Percentiles rank a stretch among this genome's conserved stretches.
phyloP scores from a whole-genome alignment of 2,113 vertebrate species.

The Rhadina sibilatrix region DNA sequence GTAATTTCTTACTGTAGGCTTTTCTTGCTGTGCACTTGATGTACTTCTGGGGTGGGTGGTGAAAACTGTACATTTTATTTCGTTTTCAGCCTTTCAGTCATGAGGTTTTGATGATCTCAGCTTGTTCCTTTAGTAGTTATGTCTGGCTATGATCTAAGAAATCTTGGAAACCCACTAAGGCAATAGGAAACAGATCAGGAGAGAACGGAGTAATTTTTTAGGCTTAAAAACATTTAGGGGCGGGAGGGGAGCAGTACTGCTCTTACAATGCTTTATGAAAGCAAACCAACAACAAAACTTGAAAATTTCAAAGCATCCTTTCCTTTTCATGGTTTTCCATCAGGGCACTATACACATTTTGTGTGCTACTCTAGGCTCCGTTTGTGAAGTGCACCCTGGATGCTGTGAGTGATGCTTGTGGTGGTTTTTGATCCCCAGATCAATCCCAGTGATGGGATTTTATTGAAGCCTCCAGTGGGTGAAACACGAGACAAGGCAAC shows the following conservation, averaged over 20 bases:
- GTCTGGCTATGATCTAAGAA: slow-evolving; percentile 51
- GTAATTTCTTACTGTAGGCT: slow-evolving; percentile 52
- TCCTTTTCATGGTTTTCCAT: slow-evolving; percentile 28
- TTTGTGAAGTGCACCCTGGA: background rate
- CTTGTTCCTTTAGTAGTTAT: slow-evolving; percentile 44
- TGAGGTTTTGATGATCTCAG: slow-evolving; percentile 59
- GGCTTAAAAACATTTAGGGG: slow-evolving; percentile 3
- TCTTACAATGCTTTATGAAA: slow-evolving; percentile 5
- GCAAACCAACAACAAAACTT: slow-evolving; percentile 5
- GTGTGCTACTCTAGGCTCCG: background rate
- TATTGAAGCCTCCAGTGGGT: slow-evolving; percentile 26
- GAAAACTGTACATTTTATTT: slow-evolving; percentile 57
- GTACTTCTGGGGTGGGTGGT: slow-evolving; percentile 48
- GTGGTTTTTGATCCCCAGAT: slow-evolving; percentile 40
- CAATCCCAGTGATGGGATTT: slow-evolving; percentile 16
- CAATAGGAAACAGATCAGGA: slow-evolving; percentile 25
- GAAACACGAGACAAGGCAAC: background rate
- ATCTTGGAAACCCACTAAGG: slow-evolving; percentile 14
- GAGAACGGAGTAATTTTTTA: slow-evolving; percentile 28
- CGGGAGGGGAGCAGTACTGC: background rate
- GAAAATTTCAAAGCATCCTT: slow-evolving; percentile 34
- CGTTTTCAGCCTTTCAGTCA: slow-evolving; percentile 44
- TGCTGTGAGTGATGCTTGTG: background rate
- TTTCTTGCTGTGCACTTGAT: slow-evolving; percentile 60
- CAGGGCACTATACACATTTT: background rate